Evolutionary conservation across 2,113 vertebrate species (phyloP).

Genomic region (Procavia capensis): DNA sequence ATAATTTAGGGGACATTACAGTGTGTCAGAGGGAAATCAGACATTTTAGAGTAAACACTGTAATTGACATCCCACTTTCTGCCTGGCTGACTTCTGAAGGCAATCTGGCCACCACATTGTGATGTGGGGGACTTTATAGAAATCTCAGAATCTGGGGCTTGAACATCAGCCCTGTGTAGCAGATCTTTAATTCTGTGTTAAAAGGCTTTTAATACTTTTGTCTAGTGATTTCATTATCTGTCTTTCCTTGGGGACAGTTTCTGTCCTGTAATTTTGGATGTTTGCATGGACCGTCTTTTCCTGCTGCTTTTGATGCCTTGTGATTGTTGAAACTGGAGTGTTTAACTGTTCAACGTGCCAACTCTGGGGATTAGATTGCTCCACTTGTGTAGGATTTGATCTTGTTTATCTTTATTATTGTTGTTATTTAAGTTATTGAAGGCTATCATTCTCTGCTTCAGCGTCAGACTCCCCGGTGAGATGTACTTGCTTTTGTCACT

Average conservation of each 20-base stretch:
- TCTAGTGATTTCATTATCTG: neutral
- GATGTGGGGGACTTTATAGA: neutral
- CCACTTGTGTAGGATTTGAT: neutral
- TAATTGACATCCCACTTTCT: neutral
- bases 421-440: neutral
- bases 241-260: neutral
- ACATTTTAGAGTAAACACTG: constrained; percentile 21
- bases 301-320: neutral
- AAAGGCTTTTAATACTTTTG: neutral
- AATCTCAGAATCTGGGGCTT: neutral
- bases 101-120: neutral
- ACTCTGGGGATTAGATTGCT: neutral
- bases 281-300: neutral
- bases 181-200: neutral
- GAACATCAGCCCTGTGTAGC: neutral
- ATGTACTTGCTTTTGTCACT: too few relatives aligned
- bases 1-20: neutral
- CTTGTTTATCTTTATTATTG: neutral
- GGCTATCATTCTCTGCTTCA: neutral
- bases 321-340: neutral
- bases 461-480: neutral
- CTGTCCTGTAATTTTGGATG: neutral
- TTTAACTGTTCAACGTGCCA: neutral
- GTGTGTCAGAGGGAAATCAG: neutral
- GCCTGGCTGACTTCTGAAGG: constrained; percentile 7